Percentiles rank a stretch among this genome's conserved stretches.
Evolutionary conservation across 1,140 invertebrate species (phyloP).

Genomic region (Papilio machaon): DNA sequence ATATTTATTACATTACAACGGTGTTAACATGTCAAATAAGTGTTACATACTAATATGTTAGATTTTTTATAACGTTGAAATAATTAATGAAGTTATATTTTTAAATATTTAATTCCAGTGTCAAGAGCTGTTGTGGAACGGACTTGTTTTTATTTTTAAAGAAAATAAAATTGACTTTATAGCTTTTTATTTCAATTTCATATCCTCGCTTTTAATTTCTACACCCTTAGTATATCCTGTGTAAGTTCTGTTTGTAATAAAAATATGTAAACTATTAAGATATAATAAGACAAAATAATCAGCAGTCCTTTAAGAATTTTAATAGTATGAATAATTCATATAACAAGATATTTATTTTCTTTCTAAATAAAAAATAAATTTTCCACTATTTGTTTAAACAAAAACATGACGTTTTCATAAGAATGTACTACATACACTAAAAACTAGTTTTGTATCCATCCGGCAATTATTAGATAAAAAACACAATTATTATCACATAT

Average conservation of each 20-base stretch:
- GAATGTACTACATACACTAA: background rate
- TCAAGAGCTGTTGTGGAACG: too few relatives aligned
- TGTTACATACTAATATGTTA: background rate
- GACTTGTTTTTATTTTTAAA: too few relatives aligned
- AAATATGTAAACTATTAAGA: background rate
- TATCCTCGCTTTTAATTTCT: too few relatives aligned
- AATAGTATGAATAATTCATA: too few relatives aligned
- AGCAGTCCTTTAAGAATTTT: background rate
- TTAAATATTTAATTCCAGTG: too few relatives aligned
- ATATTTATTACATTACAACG: conserved; percentile 5
- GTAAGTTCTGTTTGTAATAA: background rate
- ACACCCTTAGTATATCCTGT: background rate
- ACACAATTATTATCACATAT: conserved; percentile 28
- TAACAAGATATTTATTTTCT: too few relatives aligned
- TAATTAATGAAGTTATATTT: background rate
- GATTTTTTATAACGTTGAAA: background rate
- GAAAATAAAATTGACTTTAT: too few relatives aligned
- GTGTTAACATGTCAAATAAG: background rate
- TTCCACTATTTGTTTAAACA: background rate
- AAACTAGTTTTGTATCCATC: background rate
- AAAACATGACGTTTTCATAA: background rate
- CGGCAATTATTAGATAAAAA: conserved; percentile 38
- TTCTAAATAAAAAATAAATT: too few relatives aligned
- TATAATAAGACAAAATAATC: background rate
- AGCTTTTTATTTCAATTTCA: too few relatives aligned